Evolutionary conservation across 2,888 invertebrate genomes (phyloP).

Genomic region (Magallana nippona): DNA sequence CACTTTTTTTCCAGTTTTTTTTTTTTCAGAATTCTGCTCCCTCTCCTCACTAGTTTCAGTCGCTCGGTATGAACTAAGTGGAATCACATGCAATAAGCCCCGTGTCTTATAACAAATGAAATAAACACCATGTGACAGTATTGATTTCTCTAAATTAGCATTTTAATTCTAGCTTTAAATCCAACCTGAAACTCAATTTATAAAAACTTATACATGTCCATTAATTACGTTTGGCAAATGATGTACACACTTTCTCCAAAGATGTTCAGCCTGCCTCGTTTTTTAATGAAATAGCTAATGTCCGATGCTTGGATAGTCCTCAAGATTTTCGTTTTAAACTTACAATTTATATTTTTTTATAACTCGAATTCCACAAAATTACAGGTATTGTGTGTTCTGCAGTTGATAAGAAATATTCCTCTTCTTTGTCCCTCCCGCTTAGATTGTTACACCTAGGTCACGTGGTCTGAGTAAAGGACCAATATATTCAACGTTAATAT

Average conservation of each 20-base stretch:
- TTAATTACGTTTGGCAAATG: neutral
- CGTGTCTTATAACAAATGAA: conserved; percentile 31
- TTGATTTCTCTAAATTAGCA: conserved; percentile 34
- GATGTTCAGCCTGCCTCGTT: neutral
- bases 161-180: conserved; percentile 24
- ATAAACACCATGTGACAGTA: conserved; percentile 29
- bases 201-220: neutral
- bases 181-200: neutral
- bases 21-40: too few species aligned
- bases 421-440: conserved; percentile 24
- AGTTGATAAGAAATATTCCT: conserved; percentile 8
- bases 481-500: neutral
- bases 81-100: conserved; percentile 12
- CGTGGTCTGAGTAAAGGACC: neutral
- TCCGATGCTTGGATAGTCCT: neutral
- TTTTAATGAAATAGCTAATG: neutral
- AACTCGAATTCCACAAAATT: neutral
- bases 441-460: conserved; percentile 10
- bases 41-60: neutral
- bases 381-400: neutral
- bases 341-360: conserved; percentile 6
- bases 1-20: neutral
- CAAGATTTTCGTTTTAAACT: neutral
- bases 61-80: neutral
- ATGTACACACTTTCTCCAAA: neutral